phyloP scores from a whole-genome alignment of 2,797 vertebrate genomes.

The Acanthornis magna region DNA sequence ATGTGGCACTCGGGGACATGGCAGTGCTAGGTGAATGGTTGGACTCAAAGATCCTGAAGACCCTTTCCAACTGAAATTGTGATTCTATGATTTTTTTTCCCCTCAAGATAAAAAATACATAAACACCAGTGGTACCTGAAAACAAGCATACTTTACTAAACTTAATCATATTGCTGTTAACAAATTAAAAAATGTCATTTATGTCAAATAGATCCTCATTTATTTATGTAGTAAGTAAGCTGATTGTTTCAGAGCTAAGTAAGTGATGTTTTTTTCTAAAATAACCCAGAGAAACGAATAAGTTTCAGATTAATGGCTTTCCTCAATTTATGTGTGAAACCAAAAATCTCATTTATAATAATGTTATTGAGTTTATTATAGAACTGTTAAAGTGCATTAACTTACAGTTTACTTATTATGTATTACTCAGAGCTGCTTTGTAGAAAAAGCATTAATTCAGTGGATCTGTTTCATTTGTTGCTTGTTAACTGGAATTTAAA shows the following conservation, averaged over 20 bases:
- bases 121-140: neutral
- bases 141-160: neutral
- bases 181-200: neutral
- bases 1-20: too few species aligned
- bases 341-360: neutral
- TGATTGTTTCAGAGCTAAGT: neutral
- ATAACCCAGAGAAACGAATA: neutral
- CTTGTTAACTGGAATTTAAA: neutral
- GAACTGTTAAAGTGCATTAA: neutral
- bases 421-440: neutral
- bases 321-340: neutral
- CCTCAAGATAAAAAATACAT: neutral
- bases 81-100: neutral
- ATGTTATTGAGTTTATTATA: neutral
- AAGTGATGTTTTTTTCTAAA: neutral
- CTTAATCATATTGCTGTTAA: neutral
- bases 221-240: neutral
- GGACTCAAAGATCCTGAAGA: neutral
- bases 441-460: neutral
- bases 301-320: neutral
- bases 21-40: neutral
- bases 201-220: neutral
- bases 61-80: neutral
- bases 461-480: neutral
- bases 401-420: fast-evolving